Evolutionary conservation across 2,888 invertebrate genomes (phyloP).

Genomic region (Oxytorus armatus): DNA sequence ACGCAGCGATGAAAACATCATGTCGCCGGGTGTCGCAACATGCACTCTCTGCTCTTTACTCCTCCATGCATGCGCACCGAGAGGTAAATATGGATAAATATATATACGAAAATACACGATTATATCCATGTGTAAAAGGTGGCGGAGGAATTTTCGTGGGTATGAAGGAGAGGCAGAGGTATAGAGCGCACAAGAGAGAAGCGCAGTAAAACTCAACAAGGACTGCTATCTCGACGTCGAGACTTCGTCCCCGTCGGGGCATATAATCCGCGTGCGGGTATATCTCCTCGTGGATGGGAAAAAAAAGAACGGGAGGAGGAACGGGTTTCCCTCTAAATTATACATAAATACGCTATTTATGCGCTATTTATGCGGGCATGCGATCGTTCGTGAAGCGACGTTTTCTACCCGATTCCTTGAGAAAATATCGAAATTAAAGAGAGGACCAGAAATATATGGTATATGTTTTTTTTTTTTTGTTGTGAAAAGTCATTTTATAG

Average conservation of each 20-base stretch:
- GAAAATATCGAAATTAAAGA: no score
- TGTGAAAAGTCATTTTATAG: no score
- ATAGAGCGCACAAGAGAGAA: conserved; percentile 17
- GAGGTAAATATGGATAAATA: conserved; percentile 1
- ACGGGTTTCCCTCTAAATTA: conserved; percentile 70
- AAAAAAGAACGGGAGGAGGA: no score
- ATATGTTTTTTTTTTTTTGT: no score
- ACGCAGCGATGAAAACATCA: conserved; percentile 73
- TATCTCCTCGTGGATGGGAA: conserved; percentile 23
- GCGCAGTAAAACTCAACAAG: conserved; percentile 38
- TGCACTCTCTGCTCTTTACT: conserved; percentile 35
- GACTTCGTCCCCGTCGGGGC: conserved; percentile 53
- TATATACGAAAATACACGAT: neutral
- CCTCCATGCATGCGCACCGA: neutral
- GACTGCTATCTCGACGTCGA: conserved; percentile 8
- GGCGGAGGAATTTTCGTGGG: conserved; percentile 29
- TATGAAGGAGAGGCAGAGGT: no score
- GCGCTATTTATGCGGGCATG: conserved; percentile 70
- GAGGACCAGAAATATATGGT: no score
- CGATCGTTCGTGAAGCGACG: conserved; percentile 61
- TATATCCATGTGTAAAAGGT: conserved; percentile 21
- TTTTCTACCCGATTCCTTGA: conserved; percentile 31
- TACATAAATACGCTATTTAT: conserved; percentile 72
- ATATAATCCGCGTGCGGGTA: conserved; percentile 55
- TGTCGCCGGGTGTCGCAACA: conserved; percentile 68